phyloP scores from a whole-genome alignment of 23 tunicate genomes.

The Ascidia mentula region DNA sequence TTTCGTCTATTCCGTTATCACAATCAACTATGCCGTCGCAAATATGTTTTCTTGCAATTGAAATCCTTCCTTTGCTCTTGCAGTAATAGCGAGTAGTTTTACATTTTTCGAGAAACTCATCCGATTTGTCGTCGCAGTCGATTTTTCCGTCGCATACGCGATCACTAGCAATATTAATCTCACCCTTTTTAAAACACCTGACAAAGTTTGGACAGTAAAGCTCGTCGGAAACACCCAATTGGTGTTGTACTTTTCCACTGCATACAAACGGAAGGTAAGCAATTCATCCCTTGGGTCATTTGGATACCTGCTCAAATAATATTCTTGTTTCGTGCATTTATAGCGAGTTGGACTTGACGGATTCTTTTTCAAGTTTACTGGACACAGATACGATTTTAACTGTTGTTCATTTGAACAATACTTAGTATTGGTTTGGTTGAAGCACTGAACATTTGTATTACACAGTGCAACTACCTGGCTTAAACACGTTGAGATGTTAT shows the following conservation, averaged over 20 bases:
- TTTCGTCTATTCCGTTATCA: constrained; percentile 9
- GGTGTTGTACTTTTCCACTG: background rate
- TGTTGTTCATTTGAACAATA: background rate
- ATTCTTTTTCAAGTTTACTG: background rate
- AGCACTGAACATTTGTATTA: background rate
- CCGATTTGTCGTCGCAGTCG: background rate
- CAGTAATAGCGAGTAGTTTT: background rate
- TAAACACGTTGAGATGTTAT: background rate
- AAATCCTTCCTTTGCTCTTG: background rate
- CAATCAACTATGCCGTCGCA: constrained; percentile 16
- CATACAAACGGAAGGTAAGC: too few relatives aligned
- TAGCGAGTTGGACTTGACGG: background rate
- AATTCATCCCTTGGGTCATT: too few relatives aligned
- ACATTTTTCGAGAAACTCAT: background rate
- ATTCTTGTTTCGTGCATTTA: background rate
- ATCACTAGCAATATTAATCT: background rate
- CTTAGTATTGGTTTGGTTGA: background rate
- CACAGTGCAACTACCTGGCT: background rate
- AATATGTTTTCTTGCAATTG: background rate
- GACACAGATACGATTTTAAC: background rate
- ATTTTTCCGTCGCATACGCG: background rate
- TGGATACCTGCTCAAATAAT: too few relatives aligned
- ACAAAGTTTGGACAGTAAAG: background rate
- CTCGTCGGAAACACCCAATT: background rate
- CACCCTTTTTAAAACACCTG: background rate